Evolutionary conservation across 1,140 invertebrate genomes (phyloP), one percentile per base, ranked within the genome.

Genomic region (Monochamus saltuarius): DNA sequence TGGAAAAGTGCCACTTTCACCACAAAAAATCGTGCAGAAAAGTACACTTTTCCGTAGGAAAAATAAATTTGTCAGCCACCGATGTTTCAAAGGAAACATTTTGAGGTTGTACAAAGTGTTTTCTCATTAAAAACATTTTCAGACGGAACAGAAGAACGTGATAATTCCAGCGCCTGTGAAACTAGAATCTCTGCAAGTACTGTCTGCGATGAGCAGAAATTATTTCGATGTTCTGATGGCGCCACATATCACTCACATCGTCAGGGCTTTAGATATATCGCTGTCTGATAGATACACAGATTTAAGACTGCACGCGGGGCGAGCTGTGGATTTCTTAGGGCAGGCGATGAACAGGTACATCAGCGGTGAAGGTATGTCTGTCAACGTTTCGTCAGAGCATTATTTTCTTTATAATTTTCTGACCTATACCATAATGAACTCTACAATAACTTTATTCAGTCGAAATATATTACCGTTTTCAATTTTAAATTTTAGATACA

Each of bases 151-250:
- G 35, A 6, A 34, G 19, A 56, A 35, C 14, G 9, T 38, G 17
- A 67, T 63, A 55, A 71, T 82, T 42, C 70, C 77, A 0, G 80
- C 85, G 38, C 87, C 89, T 35, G 82, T 90, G 9, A 81, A 88
- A 65, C 72, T 92, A 11, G 89, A 92, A 75, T 89, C 89, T 9
- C 75, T 93, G 0, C 90, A 91, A 79, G 82, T 94, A 1, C 70
- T 94, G 0, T 84, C 85, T 11, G 84, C 84, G 7, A 81, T 92
- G 55, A 81, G 85, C 7, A 85, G 82, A 59, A 83, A 87, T 60
- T 85, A 89, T 67, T 82, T 87, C 57, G 69, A 76, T 2, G 76
- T 78, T 40, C 75, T 87, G 40, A 77, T 85, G 61, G 75, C 74
- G 29, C 72, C 82, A 1, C 81, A 87, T 60, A 66, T 87, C 43